A percentile compares a stretch with the other conserved stretches of the same genome.
Evolutionary conservation across 2,888 invertebrate genomes (phyloP).

Genomic region (Apoda limacodes): DNA sequence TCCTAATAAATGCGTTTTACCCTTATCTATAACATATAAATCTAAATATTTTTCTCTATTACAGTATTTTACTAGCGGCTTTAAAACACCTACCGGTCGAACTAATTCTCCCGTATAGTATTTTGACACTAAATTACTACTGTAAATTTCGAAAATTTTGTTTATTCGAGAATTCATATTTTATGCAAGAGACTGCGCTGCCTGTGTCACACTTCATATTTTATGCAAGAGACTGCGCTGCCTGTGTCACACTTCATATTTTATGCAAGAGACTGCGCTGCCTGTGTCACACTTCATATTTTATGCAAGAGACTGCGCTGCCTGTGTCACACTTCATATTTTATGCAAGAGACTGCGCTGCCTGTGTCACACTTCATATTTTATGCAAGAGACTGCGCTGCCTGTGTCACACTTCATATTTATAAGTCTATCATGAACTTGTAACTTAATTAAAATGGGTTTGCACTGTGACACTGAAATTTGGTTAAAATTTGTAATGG

Average conservation of each 20-base stretch:
- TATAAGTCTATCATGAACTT: neutral
- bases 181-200: slow-evolving; percentile 6
- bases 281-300: too few relatives aligned
- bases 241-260: too few relatives aligned
- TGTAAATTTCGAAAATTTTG: slow-evolving; percentile 3
- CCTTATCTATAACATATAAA: slow-evolving; percentile 7
- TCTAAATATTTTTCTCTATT: slow-evolving; percentile 4
- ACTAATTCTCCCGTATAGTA: slow-evolving; percentile 11
- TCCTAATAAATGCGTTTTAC: slow-evolving; percentile 3
- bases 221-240: too few relatives aligned
- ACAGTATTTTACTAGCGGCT: slow-evolving; percentile 6
- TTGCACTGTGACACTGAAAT: neutral
- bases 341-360: too few relatives aligned
- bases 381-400: slow-evolving; percentile 5
- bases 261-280: too few relatives aligned
- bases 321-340: too few relatives aligned
- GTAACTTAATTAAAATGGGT: neutral
- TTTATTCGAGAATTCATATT: slow-evolving; percentile 3
- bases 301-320: too few relatives aligned
- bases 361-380: too few relatives aligned
- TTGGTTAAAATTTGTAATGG: neutral
- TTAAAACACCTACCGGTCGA: slow-evolving; percentile 6
- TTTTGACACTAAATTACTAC: slow-evolving; percentile 2
- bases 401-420: slow-evolving; percentile 15
- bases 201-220: too few relatives aligned